Base-by-base conservation (phyloP, 2,797 vertebrate genomes). In the Anisognathus igniventris region DNA sequence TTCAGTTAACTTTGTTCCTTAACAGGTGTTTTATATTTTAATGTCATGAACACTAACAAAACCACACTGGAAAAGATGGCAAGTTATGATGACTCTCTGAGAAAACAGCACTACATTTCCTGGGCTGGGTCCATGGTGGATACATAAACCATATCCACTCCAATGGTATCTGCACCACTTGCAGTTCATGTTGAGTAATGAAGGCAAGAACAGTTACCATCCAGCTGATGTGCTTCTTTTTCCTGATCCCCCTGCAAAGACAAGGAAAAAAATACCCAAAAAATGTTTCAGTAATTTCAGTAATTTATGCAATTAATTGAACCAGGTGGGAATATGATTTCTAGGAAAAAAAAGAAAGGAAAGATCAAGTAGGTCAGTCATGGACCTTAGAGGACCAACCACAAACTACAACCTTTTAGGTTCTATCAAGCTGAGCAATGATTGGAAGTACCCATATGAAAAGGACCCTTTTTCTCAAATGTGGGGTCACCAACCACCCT, bases 1-100 rank as follows among this genome's bases (percentile, higher is more conserved):
- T 79, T 92, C 75, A 91, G 25, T 86, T 80, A 90, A 35, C 72
- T 90, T 65, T 85, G 4, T 24, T 94, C 7, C 31, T 88, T 77
- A 78, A 44, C 72, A 62, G 30, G 5, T 78, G 31, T 35, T 88
- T 78, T 27, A 53, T 68, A 51, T 86, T 93, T 91, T 91, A 86
- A 62, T 68, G 54, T 17, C 33, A 39, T 56, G 33, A 88, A 23
- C 45, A 18, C 23, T 65, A 37, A 76, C 9, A 81, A 86, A 92
- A 74, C 27, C 62, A 90, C 18, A 30, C 20, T 30, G 39, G 74
- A 48, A 14, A 91, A 91, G 80, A 57, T 44, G 25, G 54, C 40
- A 88, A 48, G 31, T 42, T 58, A 23, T 57, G 39, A 65, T 3
- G 18, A 54, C 16, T 78, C 16, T 64, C 39, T 27, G n/a, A 51